Evolutionary conservation across 2,888 invertebrate species (phyloP), one percentile per base, ranked within the genome.

Genomic region (Cepaea hortensis): DNA sequence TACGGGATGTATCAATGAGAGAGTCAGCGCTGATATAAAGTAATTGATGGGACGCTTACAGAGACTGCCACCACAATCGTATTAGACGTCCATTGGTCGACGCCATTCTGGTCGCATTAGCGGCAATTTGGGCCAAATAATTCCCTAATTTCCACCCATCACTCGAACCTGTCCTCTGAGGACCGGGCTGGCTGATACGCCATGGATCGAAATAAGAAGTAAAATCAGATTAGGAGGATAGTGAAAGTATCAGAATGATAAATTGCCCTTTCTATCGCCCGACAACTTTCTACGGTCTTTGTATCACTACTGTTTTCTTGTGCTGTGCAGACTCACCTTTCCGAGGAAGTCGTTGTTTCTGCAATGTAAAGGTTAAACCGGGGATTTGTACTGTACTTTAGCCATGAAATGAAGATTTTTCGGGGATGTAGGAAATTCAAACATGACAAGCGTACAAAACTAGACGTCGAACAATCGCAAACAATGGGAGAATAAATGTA

Each of bases 21-120:
- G 23, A 73, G 73, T 72, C 72, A 65, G 65, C 65, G 46, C 55
- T 81, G 83, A 84, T 87, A 80, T 84, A 87, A 82, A 84, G 72
- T 84, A 81, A 87, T 87, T 87, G 87, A 87, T 87, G 87, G 73
- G 62, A 81, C 80, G 23, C 35, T 87, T 73, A 70, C 70, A 87
- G 46, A 46, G 35, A 50, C 68, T 35, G 75, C 65, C 79, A 75
- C 83, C 83, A 79, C 87, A 87, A 87, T 87, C 87, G 87, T 77
- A 87, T 87, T 87, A 84, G 61, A 23, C 68, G 23, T n/a, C 84
- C 87, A 72, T 80, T 79, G 87, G 79, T 84, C 55, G 61, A 20
- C 62, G 77, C 6, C 35, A 50, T 72, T 50, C 55, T 73, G n/a
- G 80, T 79, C 72, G 84, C 73, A 87, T 87, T 87, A 87, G 84